Percentiles rank a stretch among this genome's conserved stretches.
Conservation (phyloP, 2,113 vertebrate species). For the Eublepharis macularius region DNA sequence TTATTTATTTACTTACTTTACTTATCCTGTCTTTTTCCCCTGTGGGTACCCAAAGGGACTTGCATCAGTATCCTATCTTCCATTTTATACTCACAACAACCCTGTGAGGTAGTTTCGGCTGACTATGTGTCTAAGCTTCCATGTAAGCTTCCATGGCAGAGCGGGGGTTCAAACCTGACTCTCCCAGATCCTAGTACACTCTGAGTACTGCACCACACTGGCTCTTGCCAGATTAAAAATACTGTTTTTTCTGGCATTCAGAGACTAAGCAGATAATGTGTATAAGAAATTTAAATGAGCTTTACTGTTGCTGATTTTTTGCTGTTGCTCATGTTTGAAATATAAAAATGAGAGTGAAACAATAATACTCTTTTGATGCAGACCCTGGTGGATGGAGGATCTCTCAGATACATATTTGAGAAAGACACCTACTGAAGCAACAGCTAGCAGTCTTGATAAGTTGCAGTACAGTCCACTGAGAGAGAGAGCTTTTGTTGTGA, state of each 20-base stretch:
- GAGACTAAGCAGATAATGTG: background rate
- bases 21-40: too few species aligned
- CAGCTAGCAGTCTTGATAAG: background rate
- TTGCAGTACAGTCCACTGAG: background rate
- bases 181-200: too few species aligned
- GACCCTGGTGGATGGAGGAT: background rate
- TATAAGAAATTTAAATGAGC: background rate
- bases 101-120: too few species aligned
- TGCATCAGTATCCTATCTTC: too few species aligned
- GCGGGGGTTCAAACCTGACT: too few species aligned
- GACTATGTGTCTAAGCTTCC: too few species aligned
- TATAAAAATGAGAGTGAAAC: background rate
- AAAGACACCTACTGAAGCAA: background rate
- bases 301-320: background rate
- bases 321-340: background rate
- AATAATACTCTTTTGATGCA: background rate
- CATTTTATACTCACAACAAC: too few species aligned
- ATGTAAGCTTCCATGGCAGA: too few species aligned
- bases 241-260: background rate
- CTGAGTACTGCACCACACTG: too few species aligned
- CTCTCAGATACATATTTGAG: background rate
- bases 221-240: background rate
- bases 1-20: background rate
- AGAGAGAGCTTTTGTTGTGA: background rate
- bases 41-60: too few species aligned